Evolutionary conservation across 2,113 vertebrate species (phyloP).

Genomic region (Lepisosteus osseus): DNA sequence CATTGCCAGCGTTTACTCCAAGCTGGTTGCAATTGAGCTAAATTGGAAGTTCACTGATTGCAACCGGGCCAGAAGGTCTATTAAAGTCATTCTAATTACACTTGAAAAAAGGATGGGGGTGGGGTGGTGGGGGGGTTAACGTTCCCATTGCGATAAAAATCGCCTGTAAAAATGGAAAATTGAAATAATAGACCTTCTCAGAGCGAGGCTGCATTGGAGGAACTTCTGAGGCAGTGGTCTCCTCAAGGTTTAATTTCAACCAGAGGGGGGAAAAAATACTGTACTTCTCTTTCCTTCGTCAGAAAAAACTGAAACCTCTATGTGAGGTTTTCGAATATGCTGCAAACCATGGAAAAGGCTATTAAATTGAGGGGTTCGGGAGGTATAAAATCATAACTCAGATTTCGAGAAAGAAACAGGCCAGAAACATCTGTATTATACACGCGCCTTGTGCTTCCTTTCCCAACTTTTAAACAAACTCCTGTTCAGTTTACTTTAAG

Average conservation of each 20-base stretch:
- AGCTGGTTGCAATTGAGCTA: constrained; percentile 58
- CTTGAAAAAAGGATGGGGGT: constrained; percentile 39
- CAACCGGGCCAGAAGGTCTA: constrained; percentile 49
- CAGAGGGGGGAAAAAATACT: constrained; percentile 12
- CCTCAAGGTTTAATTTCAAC: not conserved
- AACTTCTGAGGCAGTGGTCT: no score
- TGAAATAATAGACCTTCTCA: constrained; percentile 10
- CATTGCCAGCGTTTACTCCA: constrained; percentile 38
- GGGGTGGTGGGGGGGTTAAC: constrained; percentile 10
- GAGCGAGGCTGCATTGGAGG: not conserved
- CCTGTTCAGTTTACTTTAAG: no score
- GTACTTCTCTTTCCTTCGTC: not conserved
- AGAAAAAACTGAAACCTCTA: no score
- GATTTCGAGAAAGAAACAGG: no score
- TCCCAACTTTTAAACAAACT: no score
- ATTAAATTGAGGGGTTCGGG: no score
- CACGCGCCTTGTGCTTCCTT: no score
- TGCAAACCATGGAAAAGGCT: no score
- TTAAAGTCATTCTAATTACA: constrained; percentile 57
- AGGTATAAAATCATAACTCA: no score
- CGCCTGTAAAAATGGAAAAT: constrained; percentile 28
- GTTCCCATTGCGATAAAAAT: constrained; percentile 24
- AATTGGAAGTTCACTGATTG: constrained; percentile 59
- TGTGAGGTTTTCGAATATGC: no score
- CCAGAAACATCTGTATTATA: no score